Evolutionary conservation across 2,113 vertebrate species (phyloP).

Genomic region (Orcinus orca): DNA sequence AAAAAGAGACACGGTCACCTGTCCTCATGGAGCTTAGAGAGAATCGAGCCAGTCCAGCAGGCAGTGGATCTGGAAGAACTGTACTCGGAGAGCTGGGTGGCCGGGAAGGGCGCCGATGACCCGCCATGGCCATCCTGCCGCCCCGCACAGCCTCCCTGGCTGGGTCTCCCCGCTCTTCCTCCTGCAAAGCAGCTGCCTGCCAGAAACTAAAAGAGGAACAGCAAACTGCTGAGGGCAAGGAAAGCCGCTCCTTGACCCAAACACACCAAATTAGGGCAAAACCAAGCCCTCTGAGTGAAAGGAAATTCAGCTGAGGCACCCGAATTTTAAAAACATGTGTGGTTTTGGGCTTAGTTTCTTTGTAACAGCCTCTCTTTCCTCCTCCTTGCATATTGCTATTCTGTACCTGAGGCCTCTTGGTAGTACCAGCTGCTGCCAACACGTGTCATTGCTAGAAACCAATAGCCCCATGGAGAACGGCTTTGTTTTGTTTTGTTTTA

Average conservation of each 20-base stretch:
- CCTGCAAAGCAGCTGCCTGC: background rate
- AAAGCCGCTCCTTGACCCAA: conserved; percentile 11
- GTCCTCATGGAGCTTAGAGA: background rate
- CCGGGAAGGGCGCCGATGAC: accelerated
- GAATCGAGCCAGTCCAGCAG: background rate
- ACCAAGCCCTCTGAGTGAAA: background rate
- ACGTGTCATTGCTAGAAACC: background rate
- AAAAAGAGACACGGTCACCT: background rate
- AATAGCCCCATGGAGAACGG: background rate
- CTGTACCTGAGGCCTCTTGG: background rate
- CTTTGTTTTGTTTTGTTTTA: conserved; percentile 25
- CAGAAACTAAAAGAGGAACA: conserved; percentile 61
- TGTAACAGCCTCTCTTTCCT: background rate
- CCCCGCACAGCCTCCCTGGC: background rate
- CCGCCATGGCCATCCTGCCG: background rate
- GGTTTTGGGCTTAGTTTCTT: background rate
- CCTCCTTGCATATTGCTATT: background rate
- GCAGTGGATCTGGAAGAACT: background rate
- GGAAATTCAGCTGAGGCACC: background rate
- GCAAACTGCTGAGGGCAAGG: conserved; percentile 56
- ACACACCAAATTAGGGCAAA: conserved; percentile 42
- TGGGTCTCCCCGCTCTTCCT: background rate
- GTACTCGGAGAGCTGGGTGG: background rate
- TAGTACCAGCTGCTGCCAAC: background rate
- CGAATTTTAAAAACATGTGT: background rate